Conservation (phyloP, 35 echinoderm and acorn worm genomes). For the Diadema setosum region DNA sequence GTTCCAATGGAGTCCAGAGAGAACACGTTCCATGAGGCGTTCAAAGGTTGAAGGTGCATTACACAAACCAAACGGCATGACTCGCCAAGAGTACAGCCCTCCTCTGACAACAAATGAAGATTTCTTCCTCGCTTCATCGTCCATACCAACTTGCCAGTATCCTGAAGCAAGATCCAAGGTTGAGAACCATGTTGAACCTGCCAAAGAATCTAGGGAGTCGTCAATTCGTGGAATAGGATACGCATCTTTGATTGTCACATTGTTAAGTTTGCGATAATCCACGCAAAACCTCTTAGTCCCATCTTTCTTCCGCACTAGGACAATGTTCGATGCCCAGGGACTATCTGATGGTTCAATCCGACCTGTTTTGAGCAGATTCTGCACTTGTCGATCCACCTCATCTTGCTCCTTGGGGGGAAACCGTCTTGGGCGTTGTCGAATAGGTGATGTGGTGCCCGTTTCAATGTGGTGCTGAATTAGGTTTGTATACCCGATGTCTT, state of each 20-base stretch:
- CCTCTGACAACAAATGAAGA: not conserved
- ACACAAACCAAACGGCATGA: conserved; percentile 20
- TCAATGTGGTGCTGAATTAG: too few relatives aligned
- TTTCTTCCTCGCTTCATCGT: conserved; percentile 27
- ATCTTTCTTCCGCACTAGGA: conserved; percentile 65
- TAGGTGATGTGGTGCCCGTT: not conserved
- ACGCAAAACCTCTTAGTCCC: conserved; percentile 42
- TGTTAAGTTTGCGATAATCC: conserved; percentile 42
- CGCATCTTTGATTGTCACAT: not conserved
- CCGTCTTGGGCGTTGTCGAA: not conserved
- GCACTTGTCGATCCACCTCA: conserved; percentile 8
- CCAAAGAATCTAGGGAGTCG: conserved; percentile 23
- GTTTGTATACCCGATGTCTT: conserved; percentile 3
- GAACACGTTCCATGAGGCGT: not conserved
- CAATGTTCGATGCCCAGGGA: conserved; percentile 35
- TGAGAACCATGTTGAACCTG: not conserved
- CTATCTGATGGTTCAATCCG: conserved; percentile 47
- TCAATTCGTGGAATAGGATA: conserved; percentile 61
- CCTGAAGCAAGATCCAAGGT: conserved; percentile 16
- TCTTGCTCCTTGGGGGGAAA: not conserved
- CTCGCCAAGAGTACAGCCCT: not conserved
- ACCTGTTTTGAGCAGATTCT: not conserved
- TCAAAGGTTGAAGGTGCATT: conserved; percentile 51
- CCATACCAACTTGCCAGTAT: conserved; percentile 62
- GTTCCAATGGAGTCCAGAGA: conserved; percentile 15